phyloP scores from a whole-genome alignment of 1,140 invertebrate genomes.

The Homalodisca vitripennis region DNA sequence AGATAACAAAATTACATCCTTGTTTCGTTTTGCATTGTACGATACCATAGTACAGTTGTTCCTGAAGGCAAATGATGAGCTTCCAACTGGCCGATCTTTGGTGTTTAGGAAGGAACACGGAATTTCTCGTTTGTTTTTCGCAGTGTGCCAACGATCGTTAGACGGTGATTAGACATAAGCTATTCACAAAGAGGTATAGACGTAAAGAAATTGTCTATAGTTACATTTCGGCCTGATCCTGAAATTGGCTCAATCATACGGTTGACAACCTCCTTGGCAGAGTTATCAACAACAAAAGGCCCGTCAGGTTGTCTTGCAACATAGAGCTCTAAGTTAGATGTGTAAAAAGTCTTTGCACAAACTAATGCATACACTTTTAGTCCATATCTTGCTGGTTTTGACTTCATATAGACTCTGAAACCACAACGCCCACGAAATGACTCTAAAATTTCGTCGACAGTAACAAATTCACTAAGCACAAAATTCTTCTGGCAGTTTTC shows the following conservation, averaged over 20 bases:
- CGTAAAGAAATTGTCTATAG: slow-evolving; percentile 2
- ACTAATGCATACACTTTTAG: slow-evolving; percentile 44
- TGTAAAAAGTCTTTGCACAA: slow-evolving; percentile 43
- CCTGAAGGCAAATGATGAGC: too few species aligned
- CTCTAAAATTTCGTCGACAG: slow-evolving; percentile 48
- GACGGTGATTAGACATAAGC: too few species aligned
- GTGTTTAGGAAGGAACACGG: too few species aligned
- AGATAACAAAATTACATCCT: too few species aligned
- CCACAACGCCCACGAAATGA: slow-evolving; percentile 46
- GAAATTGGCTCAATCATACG: not conserved
- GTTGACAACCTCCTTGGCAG: slow-evolving; percentile 23
- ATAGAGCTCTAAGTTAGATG: slow-evolving; percentile 43
- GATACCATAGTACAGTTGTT: too few species aligned
- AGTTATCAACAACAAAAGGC: slow-evolving; percentile 43
- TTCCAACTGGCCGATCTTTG: too few species aligned
- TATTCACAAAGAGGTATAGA: too few species aligned
- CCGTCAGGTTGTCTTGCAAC: slow-evolving; percentile 42
- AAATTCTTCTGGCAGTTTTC: not conserved
- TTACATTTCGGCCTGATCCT: not conserved
- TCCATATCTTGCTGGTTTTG: slow-evolving; percentile 47
- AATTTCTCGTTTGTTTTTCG: too few species aligned
- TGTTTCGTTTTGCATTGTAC: too few species aligned
- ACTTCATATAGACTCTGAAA: slow-evolving; percentile 48
- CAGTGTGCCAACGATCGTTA: too few species aligned
- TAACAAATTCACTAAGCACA: slow-evolving; percentile 38